Evolutionary conservation across 2,888 invertebrate genomes (phyloP).

Genomic region (Ligdia adustata): DNA sequence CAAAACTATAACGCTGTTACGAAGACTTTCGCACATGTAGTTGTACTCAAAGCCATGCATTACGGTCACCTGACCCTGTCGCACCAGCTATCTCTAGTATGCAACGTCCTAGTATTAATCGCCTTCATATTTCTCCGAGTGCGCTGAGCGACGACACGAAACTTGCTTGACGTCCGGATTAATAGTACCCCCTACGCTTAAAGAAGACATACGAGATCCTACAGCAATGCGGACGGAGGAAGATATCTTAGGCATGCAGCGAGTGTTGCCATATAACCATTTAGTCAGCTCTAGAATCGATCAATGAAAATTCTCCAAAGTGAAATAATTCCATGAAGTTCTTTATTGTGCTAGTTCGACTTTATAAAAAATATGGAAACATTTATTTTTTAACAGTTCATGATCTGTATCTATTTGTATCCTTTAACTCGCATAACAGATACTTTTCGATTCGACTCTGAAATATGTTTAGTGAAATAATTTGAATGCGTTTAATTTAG

Average conservation of each 20-base stretch:
- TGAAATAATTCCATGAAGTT: no score
- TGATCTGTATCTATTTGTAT: no score
- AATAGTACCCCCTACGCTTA: constrained; percentile 57
- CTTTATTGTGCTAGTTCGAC: no score
- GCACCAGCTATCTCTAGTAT: constrained; percentile 66
- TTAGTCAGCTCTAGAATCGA: no score
- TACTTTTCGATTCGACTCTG: no score
- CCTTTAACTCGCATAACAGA: no score
- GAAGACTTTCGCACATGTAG: constrained; percentile 37
- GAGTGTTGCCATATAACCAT: no score
- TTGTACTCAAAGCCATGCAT: constrained; percentile 54
- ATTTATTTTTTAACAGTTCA: no score
- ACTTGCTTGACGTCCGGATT: constrained; percentile 66
- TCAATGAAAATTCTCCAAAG: no score
- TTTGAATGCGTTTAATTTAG: no score
- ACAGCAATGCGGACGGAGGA: constrained; percentile 28
- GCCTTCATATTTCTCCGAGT: constrained; percentile 71
- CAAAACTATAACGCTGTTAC: constrained; percentile 29
- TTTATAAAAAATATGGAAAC: no score
- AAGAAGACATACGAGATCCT: constrained; percentile 38
- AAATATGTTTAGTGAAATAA: no score
- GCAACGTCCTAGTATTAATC: constrained; percentile 76
- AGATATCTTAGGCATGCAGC: constrained; percentile 27
- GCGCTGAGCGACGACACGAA: constrained; percentile 64
- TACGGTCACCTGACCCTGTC: constrained; percentile 62